phyloP scores from a whole-genome alignment of 2,888 invertebrate species.

The Caenorhabditis macrosperma region DNA sequence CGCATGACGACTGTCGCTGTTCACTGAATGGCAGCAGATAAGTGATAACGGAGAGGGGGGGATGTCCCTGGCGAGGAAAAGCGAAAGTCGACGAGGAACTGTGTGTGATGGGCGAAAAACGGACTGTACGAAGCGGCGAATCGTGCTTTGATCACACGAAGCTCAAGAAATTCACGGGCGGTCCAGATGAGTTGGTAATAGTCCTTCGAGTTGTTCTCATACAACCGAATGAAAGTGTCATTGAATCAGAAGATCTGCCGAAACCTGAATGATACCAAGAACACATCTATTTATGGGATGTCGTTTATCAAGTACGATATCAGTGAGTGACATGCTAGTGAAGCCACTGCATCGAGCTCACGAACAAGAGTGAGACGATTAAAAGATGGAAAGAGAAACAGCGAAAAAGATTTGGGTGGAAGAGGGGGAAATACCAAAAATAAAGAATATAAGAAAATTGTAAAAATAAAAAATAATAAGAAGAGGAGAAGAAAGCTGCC shows the following conservation, averaged over 20 bases:
- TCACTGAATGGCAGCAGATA: background rate
- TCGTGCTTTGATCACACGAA: background rate
- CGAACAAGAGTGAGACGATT: slow-evolving; percentile 13
- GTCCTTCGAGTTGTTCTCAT: too few species aligned
- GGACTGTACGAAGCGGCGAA: slow-evolving; percentile 2
- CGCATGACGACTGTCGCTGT: background rate
- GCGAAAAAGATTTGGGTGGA: slow-evolving; percentile 17
- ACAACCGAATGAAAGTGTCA: too few species aligned
- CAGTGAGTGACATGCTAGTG: slow-evolving; percentile 12
- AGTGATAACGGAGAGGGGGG: background rate
- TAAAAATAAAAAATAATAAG: slow-evolving; percentile 10
- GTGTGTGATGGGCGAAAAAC: background rate
- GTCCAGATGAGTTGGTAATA: too few species aligned
- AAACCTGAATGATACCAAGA: background rate
- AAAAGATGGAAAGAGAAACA: slow-evolving; percentile 22
- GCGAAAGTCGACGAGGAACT: slow-evolving; percentile 12
- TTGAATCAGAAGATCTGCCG: background rate
- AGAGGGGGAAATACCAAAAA: slow-evolving; percentile 8
- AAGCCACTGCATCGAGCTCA: slow-evolving; percentile 17
- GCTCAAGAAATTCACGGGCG: background rate
- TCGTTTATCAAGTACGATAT: slow-evolving; percentile 52
- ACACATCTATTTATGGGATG: slow-evolving; percentile 21
- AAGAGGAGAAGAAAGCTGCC: slow-evolving; percentile 5
- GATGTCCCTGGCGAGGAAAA: background rate
- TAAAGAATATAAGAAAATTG: slow-evolving; percentile 4